A percentile compares a stretch with the other conserved stretches of the same genome.
Conservation (phyloP, 2,888 invertebrate species). For the Petrolisthes cinctipes region DNA sequence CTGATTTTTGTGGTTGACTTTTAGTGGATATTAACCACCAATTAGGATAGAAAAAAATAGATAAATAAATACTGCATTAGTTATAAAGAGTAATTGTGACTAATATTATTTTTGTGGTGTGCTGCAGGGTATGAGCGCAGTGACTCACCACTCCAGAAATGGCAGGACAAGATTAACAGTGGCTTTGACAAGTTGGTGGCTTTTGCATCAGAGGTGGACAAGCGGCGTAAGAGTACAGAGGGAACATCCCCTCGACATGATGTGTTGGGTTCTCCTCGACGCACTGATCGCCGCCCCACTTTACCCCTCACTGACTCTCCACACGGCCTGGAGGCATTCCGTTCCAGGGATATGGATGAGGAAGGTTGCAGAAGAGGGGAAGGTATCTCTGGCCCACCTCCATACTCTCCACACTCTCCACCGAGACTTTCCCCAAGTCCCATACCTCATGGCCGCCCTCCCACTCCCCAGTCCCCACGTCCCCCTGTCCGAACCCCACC, state of each 20-base stretch:
- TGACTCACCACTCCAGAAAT: constrained; percentile 63
- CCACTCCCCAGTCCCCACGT: constrained; percentile 64
- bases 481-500: constrained; percentile 61
- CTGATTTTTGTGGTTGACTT: too few species aligned
- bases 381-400: constrained; percentile 39
- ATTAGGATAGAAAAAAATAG: too few species aligned
- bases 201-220: constrained; percentile 89
- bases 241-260: constrained; percentile 62
- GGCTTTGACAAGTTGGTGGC: constrained; percentile 94
- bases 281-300: constrained; percentile 18
- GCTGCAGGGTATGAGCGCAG: constrained; percentile 50
- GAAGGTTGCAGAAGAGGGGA: constrained; percentile 27
- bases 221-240: constrained; percentile 64
- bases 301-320: constrained; percentile 30
- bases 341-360: constrained; percentile 30
- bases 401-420: constrained; percentile 64
- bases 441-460: constrained; percentile 61
- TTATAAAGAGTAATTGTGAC: too few species aligned
- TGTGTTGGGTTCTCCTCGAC: constrained; percentile 34
- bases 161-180: constrained; percentile 86
- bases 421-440: constrained; percentile 51
- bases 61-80: too few species aligned
- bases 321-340: constrained; percentile 14
- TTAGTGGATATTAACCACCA: too few species aligned
- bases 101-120: background rate